Conservation (phyloP, 2,888 invertebrate genomes). For the Noctua pronuba region DNA sequence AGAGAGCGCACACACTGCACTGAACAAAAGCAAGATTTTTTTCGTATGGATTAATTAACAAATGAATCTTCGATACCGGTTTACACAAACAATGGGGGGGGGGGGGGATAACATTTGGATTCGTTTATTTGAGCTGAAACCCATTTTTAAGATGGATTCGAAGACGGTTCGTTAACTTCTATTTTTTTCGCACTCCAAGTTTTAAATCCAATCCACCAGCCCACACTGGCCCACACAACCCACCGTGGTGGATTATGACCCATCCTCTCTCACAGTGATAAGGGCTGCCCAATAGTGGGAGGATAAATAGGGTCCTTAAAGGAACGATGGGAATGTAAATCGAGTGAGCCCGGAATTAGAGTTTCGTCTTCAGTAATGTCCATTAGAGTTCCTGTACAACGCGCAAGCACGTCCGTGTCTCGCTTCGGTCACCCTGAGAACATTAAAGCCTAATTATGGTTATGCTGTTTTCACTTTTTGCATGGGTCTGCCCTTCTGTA, state of each 20-base stretch:
- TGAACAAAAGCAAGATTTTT: not conserved
- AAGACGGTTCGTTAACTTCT: not conserved
- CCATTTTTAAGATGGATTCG: not conserved
- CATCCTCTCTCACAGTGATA: not conserved
- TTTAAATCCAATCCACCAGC: not conserved
- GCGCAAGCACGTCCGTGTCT: too few species aligned
- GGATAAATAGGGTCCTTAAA: too few species aligned
- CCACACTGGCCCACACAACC: not conserved
- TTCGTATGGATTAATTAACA: not conserved
- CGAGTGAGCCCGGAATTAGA: too few species aligned
- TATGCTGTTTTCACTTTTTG: too few species aligned
- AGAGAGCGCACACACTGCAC: not conserved
- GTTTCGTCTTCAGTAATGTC: too few species aligned
- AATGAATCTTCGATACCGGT: not conserved
- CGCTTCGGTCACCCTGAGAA: too few species aligned
- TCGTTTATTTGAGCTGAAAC: not conserved
- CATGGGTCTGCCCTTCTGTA: slow-evolving; percentile 6
- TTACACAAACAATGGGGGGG: not conserved
- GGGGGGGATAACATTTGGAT: not conserved
- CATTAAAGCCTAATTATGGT: too few species aligned
- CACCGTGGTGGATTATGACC: not conserved
- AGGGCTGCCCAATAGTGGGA: not conserved
- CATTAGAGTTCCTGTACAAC: too few species aligned
- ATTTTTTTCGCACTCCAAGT: not conserved
- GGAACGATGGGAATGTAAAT: not conserved